Conservation (phyloP, 2,888 invertebrate genomes). For the Strigamia maritima region DNA sequence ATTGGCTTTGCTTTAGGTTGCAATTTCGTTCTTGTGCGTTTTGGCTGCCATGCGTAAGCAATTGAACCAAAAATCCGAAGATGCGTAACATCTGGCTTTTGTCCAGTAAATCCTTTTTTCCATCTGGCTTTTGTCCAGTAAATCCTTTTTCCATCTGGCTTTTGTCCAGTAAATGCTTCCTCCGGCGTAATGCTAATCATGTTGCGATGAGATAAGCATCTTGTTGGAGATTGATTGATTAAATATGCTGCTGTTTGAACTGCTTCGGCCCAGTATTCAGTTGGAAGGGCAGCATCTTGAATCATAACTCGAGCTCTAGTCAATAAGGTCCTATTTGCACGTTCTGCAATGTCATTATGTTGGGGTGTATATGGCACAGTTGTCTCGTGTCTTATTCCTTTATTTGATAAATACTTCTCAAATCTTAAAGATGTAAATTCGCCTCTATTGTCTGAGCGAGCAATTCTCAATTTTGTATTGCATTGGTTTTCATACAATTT, state of each 20-base stretch:
- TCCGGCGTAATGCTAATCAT: background rate
- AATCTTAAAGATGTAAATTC: background rate
- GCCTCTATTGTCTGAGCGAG: background rate
- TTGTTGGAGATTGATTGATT: background rate
- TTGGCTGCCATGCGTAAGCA: background rate
- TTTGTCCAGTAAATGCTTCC: background rate
- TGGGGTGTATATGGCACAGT: background rate
- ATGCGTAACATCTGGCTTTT: background rate
- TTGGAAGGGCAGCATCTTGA: background rate
- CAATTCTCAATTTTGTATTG: background rate
- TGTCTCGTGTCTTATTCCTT: background rate
- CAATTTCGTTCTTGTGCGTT: background rate
- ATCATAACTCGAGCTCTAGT: background rate
- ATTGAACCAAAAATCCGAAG: background rate
- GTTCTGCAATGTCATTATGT: background rate
- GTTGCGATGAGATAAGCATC: too few species aligned
- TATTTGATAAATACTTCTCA: background rate
- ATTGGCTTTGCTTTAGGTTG: background rate
- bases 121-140: background rate
- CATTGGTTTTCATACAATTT: background rate
- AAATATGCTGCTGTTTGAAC: background rate
- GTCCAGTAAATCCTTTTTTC: background rate
- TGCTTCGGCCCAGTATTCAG: background rate
- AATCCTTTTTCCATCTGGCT: background rate
- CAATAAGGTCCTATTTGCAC: background rate